These are phyloP conservation scores for Sebastes matsubarae DNA, from an alignment of 2,797 vertebrate species.

Conservation along the genomic window DNA sequence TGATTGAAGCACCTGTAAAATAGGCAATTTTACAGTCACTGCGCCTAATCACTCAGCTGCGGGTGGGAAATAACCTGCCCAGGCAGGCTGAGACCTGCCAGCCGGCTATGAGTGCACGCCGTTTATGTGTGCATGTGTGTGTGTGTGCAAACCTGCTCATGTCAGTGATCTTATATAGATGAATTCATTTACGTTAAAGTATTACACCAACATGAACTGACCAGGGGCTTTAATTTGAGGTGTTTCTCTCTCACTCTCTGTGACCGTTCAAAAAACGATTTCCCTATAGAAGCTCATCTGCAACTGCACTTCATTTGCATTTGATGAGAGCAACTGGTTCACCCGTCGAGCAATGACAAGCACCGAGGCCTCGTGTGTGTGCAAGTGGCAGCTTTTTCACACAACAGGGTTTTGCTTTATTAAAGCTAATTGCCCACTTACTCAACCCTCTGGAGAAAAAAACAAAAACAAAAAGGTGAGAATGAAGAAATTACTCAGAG, in stretches of 20 bases:
- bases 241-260: neutral
- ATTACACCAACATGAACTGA: constrained; percentile 10
- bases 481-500: constrained; percentile 32
- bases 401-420: constrained; percentile 40
- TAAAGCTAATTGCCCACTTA: constrained; percentile 61
- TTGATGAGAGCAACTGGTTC: constrained; percentile 35
- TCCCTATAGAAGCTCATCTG: constrained; percentile 8
- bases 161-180: neutral
- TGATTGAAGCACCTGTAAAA: constrained; percentile 82
- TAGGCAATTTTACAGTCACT: constrained; percentile 83
- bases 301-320: constrained; percentile 42
- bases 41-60: constrained; percentile 80
- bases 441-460: constrained; percentile 39
- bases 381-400: constrained; percentile 27
- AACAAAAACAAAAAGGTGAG: constrained; percentile 16
- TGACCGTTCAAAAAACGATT: constrained; percentile 22
- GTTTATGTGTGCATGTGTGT: neutral
- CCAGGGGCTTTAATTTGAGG: neutral
- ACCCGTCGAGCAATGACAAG: constrained; percentile 1
- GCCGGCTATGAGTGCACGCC: constrained; percentile 24
- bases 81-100: constrained; percentile 65
- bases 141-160: neutral
- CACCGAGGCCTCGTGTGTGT: neutral
- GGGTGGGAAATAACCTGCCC: constrained; percentile 77
- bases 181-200: constrained; percentile 7